These are phyloP conservation scores for Andrena cerasifolii DNA, from an alignment of 1,140 invertebrate species.

Conservation along the genomic window DNA sequence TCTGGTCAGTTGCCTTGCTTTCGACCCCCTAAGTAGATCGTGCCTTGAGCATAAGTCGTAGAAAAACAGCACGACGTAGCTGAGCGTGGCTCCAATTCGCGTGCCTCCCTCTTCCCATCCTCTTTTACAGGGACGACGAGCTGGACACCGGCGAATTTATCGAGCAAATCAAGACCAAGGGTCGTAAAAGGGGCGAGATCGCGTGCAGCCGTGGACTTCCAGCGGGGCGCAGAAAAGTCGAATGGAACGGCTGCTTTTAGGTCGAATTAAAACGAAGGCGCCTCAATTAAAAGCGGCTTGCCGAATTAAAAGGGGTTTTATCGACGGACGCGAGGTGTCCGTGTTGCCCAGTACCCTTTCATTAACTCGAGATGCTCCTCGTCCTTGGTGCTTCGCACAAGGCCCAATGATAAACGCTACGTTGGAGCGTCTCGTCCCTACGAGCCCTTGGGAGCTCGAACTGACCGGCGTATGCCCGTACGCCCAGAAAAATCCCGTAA, in stretches of 20 bases:
- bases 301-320: constrained; percentile 73
- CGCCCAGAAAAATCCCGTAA: not conserved
- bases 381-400: not conserved
- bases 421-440: too few species aligned
- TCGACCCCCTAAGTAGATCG: too few species aligned
- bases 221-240: constrained; percentile 45
- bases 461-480: too few species aligned
- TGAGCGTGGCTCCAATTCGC: not conserved
- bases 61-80: too few species aligned
- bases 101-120: not conserved
- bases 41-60: too few species aligned
- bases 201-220: not conserved
- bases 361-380: constrained; percentile 19
- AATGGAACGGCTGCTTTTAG: constrained; percentile 49
- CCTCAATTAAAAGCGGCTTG: constrained; percentile 52
- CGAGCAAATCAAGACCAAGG: constrained; percentile 29
- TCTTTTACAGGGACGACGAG: not conserved
- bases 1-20: too few species aligned
- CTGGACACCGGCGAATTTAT: not conserved
- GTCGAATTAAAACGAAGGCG: constrained; percentile 51
- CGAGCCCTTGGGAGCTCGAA: not conserved
- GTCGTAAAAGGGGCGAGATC: not conserved
- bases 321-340: constrained; percentile 65
- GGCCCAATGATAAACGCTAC: not conserved
- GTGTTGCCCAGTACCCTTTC: constrained; percentile 25